Evolutionary conservation across 2,113 vertebrate species (phyloP), one percentile per base, ranked within the genome.

Genomic region (Chiloscyllium plagiosum): DNA sequence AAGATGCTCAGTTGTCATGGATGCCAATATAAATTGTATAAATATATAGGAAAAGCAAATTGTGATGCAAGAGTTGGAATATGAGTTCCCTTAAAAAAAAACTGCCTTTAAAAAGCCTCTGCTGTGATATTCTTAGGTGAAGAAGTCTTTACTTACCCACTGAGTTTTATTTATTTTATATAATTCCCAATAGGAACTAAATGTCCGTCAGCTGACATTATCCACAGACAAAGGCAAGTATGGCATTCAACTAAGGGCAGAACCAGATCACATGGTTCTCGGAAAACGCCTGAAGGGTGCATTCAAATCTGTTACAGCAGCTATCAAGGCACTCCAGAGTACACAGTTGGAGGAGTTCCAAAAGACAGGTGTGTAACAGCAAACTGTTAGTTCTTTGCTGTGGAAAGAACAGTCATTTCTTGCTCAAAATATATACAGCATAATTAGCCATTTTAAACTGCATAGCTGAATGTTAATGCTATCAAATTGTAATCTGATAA

Each of bases 251-350:
- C 97, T 99, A 96, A 97, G 98, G 97, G 99, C 99, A 0, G 99
- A 99, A 96, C 99, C 99, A 0, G 99, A 99, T 97, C 99, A 99
- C 98, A 99, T 99, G 98, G 98, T 99, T 87, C 98, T 99, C 95
- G 99, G 99, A 96, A 99, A 99, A 94, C 98, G 98, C 69, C 98
- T 99, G 96, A 99, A 99, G 96, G 99, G 98, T 0, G 98, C 98
- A 4, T 99, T 99, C 97, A 99, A 99, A 96, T 89, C 97, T 0
- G 96, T 99, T 96, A 98, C 98, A 96, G 97, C 97, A 0, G 98
- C 99, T 65, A 98, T 99, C 96, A 99, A 98, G 96, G 98, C 99
- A 96, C 98, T 99, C 96, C 98, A 96, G 97, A 99, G 96, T 0
- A 97, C 98, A 87, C 98, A 99, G 97, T 98, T 99, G 85, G 98